Conservation (phyloP, 2,113 vertebrate species). For the Speoplatyrhinus poulsoni region DNA sequence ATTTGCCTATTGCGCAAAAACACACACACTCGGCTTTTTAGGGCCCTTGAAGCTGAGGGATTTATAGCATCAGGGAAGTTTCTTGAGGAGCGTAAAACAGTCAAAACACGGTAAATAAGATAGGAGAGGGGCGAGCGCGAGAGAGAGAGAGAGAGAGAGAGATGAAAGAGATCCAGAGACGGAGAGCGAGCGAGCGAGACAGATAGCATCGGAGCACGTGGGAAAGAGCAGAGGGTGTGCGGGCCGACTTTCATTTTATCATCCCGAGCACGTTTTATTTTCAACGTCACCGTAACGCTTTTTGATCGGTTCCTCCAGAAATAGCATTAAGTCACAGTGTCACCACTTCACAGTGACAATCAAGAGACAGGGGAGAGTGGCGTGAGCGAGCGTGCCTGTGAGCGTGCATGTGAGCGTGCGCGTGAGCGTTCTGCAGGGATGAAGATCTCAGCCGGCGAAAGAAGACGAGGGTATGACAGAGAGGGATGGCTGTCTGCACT, state of each 20-base stretch:
- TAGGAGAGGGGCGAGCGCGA: conserved; percentile 3
- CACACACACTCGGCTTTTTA: too few species aligned
- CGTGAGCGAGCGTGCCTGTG: conserved; percentile 13
- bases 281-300: conserved; percentile 39
- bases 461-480: conserved; percentile 29
- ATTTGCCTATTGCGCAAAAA: too few species aligned
- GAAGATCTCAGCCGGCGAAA: conserved; percentile 40
- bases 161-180: conserved; percentile 10
- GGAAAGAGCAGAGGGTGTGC: not conserved
- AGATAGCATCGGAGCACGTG: not conserved
- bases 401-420: conserved; percentile 12
- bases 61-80: conserved; percentile 1
- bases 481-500: conserved; percentile 39
- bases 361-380: conserved; percentile 33
- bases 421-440: conserved; percentile 39
- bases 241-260: conserved; percentile 12
- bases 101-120: conserved; percentile 14
- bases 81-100: conserved; percentile 1
- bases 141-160: conserved; percentile 21
- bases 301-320: conserved; percentile 39
- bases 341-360: conserved; percentile 58
- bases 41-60: conserved; percentile 22
- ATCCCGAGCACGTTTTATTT: conserved; percentile 15
- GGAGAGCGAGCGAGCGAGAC: conserved; percentile 7
- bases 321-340: conserved; percentile 46